Conservation (phyloP, 2,888 invertebrate genomes). For the Lasioglossum figueresi region DNA sequence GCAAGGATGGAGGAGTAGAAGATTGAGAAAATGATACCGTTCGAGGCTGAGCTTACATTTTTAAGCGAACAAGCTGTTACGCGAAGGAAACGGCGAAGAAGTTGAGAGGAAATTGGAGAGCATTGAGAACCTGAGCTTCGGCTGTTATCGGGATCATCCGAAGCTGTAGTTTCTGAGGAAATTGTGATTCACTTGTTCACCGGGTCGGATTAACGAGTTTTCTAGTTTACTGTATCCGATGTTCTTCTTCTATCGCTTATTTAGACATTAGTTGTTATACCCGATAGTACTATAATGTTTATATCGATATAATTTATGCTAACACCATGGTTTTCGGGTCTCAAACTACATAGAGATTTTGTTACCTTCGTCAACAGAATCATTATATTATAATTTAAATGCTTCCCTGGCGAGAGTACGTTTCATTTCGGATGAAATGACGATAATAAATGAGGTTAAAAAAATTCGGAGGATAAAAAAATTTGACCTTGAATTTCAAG, state of each 20-base stretch:
- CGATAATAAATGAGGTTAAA: no score
- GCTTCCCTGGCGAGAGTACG: no score
- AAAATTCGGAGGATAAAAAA: no score
- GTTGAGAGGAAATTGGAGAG: conserved; percentile 18
- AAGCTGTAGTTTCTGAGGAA: conserved; percentile 23
- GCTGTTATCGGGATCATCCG: background rate
- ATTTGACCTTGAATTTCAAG: no score
- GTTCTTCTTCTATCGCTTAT: background rate
- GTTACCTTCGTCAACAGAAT: no score
- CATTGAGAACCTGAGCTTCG: conserved; percentile 48
- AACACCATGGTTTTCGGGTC: no score
- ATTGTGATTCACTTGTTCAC: background rate
- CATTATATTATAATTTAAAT: no score
- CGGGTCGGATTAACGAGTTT: background rate
- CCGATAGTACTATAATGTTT: no score
- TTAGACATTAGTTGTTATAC: background rate
- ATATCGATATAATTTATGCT: no score
- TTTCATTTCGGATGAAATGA: no score
- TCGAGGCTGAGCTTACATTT: conserved; percentile 27
- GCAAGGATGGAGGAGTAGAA: background rate
- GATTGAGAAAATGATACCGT: conserved; percentile 1
- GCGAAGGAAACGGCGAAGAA: conserved; percentile 23
- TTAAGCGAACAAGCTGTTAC: conserved; percentile 15
- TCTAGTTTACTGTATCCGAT: background rate
- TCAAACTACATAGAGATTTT: no score